A percentile compares a stretch with the other conserved stretches of the same genome.
phyloP scores from a whole-genome alignment of 2,113 vertebrate genomes.

The Solea senegalensis region DNA sequence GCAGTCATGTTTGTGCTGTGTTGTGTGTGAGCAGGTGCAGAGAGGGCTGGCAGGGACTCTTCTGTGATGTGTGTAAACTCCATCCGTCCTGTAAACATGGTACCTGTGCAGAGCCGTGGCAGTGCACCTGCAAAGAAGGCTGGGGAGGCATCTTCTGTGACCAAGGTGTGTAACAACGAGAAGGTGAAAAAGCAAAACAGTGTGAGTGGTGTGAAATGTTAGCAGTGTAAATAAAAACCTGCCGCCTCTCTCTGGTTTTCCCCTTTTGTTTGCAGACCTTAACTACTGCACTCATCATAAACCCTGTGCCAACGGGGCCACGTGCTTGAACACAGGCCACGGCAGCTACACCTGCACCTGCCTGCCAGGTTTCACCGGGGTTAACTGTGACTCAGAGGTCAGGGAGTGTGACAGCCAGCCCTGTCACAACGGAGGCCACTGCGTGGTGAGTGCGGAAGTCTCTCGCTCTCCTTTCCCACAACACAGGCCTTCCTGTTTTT shows the following conservation, averaged over 20 bases:
- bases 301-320: conserved; percentile 94
- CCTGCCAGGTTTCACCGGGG: conserved; percentile 89
- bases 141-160: conserved; percentile 98
- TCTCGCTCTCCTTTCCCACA: conserved; percentile 79
- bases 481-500: conserved; percentile 82
- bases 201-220: not conserved
- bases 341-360: conserved; percentile 96
- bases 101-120: conserved; percentile 89
- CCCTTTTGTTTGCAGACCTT: conserved; percentile 85
- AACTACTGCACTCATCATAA: conserved; percentile 98
- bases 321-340: conserved; percentile 95
- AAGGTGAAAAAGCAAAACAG: not conserved
- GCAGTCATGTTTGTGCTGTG: conserved; percentile 27
- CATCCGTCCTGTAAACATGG: conserved; percentile 95
- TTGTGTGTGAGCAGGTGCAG: conserved; percentile 86
- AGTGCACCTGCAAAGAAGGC: conserved; percentile 95
- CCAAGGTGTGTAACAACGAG: conserved; percentile 85
- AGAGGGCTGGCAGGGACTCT: conserved; percentile 92
- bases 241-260: not conserved
- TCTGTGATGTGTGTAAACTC: conserved; percentile 91
- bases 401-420: conserved; percentile 93
- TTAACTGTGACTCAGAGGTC: conserved; percentile 92
- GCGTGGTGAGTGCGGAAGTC: conserved; percentile 87
- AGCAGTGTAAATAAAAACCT: not conserved
- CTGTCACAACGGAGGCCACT: conserved; percentile 92